These are phyloP conservation scores for Drosophila buzzatii DNA, from an alignment of 2,888 invertebrate genomes.

Conservation along the genomic window DNA sequence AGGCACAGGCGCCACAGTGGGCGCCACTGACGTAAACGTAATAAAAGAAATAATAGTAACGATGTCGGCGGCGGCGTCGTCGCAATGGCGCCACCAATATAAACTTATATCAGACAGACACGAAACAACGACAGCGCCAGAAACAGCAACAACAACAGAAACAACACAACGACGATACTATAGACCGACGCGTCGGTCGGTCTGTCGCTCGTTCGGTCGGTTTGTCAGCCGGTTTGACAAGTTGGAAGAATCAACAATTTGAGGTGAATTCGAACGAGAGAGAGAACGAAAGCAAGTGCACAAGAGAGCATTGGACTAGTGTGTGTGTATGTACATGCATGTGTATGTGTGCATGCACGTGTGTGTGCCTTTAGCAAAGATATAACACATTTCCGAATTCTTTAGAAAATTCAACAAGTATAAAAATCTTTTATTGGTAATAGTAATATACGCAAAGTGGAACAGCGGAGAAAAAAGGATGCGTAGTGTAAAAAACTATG, in stretches of 20 bases:
- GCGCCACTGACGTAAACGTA: slow-evolving; percentile 86
- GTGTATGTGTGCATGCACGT: neutral
- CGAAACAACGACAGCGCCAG: slow-evolving; percentile 51
- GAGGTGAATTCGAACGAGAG: slow-evolving; percentile 67
- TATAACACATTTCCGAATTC: slow-evolving; percentile 63
- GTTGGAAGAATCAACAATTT: slow-evolving; percentile 81
- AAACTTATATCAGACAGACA: slow-evolving; percentile 82
- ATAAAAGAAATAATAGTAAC: slow-evolving; percentile 85
- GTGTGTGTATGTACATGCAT: neutral
- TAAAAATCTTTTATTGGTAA: slow-evolving; percentile 35
- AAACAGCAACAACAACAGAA: slow-evolving; percentile 35
- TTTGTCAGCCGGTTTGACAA: slow-evolving; percentile 81
- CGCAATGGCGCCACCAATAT: slow-evolving; percentile 84
- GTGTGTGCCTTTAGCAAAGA: slow-evolving; percentile 19
- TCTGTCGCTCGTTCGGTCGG: slow-evolving; percentile 51
- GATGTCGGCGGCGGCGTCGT: slow-evolving; percentile 80
- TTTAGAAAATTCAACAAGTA: slow-evolving; percentile 62
- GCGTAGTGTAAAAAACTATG: neutral
- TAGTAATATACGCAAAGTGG: slow-evolving; percentile 28
- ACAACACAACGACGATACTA: slow-evolving; percentile 33
- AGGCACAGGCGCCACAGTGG: slow-evolving; percentile 83
- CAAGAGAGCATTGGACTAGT: slow-evolving; percentile 35
- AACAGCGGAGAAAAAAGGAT: slow-evolving; percentile 26
- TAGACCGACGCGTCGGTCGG: slow-evolving; percentile 61
- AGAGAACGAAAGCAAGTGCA: slow-evolving; percentile 57